Percentiles rank a stretch among this genome's conserved stretches.
Conservation (phyloP, 1,140 invertebrate species). For the Psilanteris sp. region DNA sequence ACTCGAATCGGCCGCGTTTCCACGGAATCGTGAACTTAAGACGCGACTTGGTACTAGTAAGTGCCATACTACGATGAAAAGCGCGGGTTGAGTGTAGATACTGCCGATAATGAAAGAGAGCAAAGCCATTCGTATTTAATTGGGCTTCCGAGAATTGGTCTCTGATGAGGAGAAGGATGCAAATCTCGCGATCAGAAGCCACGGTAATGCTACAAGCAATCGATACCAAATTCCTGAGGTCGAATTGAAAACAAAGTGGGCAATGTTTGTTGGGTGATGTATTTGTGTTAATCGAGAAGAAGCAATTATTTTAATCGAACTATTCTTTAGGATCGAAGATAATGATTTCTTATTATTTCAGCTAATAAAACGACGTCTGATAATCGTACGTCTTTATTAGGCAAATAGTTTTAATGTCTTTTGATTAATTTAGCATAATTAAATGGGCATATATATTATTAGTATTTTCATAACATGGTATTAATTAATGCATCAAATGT, state of each 20-base stretch:
- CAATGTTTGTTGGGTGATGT: slow-evolving; percentile 1
- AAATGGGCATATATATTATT: no score
- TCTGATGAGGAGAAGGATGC: slow-evolving; percentile 44
- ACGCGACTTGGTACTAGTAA: slow-evolving; percentile 54
- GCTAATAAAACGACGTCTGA: no score
- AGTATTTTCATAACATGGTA: no score
- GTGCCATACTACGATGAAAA: slow-evolving; percentile 71
- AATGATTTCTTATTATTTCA: no score
- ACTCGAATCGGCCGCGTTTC: slow-evolving; percentile 71
- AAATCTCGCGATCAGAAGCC: slow-evolving; percentile 55
- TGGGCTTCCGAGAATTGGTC: slow-evolving; percentile 69
- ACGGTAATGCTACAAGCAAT: slow-evolving; percentile 31
- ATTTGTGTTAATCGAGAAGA: not conserved
- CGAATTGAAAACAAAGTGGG: slow-evolving; percentile 11
- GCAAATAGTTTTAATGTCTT: no score
- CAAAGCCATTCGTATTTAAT: slow-evolving; percentile 75
- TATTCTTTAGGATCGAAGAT: no score
- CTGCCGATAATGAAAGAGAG: slow-evolving; percentile 74
- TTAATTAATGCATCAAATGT: no score
- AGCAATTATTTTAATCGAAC: no score
- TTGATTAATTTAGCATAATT: no score
- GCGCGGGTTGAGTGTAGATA: slow-evolving; percentile 70
- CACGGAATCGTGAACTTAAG: slow-evolving; percentile 76
- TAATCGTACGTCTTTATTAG: no score
- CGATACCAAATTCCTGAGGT: slow-evolving; percentile 31